Evolutionary conservation across 2,888 invertebrate genomes (phyloP), one percentile per base, ranked within the genome.

Genomic region (Watsonalla binaria): DNA sequence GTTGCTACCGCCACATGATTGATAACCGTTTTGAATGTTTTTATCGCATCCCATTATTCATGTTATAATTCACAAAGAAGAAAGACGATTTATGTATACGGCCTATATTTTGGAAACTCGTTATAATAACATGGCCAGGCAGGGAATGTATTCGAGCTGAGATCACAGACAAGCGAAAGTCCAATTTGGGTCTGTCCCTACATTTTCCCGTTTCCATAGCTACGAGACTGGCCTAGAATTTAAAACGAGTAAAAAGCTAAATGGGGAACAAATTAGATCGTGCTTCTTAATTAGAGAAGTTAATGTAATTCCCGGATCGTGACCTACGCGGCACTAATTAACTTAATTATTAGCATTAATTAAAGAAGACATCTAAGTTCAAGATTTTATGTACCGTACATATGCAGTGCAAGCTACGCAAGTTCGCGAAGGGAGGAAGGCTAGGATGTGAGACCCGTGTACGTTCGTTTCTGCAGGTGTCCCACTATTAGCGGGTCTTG

Each of bases 311-410:
- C 59, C 55, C 54, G 56, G 37, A 37, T 37, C 37, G 37, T 37
- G 37, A 59, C 55, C 59, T 60, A 57, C 47, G 55, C 52, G 49
- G 59, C 55, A 54, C 58, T 68, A 70, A 74, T 76, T 72, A 68
- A 62, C 63, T 71, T 65, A 72, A 69, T 70, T 71, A 72, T 74
- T 66, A 69, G 70, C 66, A 63, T 64, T 61, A 74, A 72, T 72
- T 68, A 68, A 70, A 63, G 72, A 75, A 78, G 72, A 66, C 73
- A 54, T 70, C 63, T 61, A 74, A 77, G 74, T 75, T 68, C 55
- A 69, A 71, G 60, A 66, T 62, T 67, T 61, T 53, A 62, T 60
- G 62, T 64, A 65, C 68, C 64, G 59, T 65, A 66, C 54, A 62
- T 56, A 54, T 55, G 52, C 54, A n/a, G n/a, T n/a, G n/a, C n/a